phyloP scores from a whole-genome alignment of 2,888 invertebrate genomes.

The Limenitis camilla region DNA sequence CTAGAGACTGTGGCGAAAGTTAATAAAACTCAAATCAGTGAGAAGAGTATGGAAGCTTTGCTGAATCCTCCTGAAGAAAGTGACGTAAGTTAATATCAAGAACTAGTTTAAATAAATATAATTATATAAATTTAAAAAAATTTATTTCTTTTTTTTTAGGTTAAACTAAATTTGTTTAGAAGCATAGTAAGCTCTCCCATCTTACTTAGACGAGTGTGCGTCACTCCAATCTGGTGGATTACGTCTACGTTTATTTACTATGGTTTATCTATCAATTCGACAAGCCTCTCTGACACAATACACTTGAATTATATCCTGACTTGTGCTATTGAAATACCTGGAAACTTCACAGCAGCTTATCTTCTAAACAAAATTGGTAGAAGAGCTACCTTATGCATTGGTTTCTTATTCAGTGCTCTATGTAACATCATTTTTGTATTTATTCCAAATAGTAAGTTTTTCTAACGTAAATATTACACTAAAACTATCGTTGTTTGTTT shows the following conservation, averaged over 20 bases:
- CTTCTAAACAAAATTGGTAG: slow-evolving; percentile 64
- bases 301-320: slow-evolving; percentile 79
- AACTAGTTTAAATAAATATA: too few species aligned
- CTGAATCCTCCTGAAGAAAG: too few species aligned
- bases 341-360: slow-evolving; percentile 72
- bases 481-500: too few species aligned
- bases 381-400: slow-evolving; percentile 37
- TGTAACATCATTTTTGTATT: slow-evolving; percentile 28
- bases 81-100: too few species aligned
- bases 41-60: too few species aligned
- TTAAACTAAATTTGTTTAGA: slow-evolving; percentile 30
- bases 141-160: too few species aligned
- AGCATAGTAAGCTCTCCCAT: slow-evolving; percentile 64
- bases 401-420: slow-evolving; percentile 23
- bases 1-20: too few species aligned
- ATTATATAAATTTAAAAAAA: too few species aligned
- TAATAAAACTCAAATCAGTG: too few species aligned
- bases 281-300: slow-evolving; percentile 78
- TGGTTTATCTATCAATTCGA: slow-evolving; percentile 81
- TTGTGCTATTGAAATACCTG: slow-evolving; percentile 78
- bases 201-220: slow-evolving; percentile 67
- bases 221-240: slow-evolving; percentile 81
- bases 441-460: slow-evolving; percentile 29
- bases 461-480: too few species aligned
- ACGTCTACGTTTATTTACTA: slow-evolving; percentile 82